A percentile compares a stretch with the other conserved stretches of the same genome.
These are phyloP conservation scores for Platichthys stellatus DNA, from an alignment of 2,113 vertebrate genomes.

Conservation along the genomic window DNA sequence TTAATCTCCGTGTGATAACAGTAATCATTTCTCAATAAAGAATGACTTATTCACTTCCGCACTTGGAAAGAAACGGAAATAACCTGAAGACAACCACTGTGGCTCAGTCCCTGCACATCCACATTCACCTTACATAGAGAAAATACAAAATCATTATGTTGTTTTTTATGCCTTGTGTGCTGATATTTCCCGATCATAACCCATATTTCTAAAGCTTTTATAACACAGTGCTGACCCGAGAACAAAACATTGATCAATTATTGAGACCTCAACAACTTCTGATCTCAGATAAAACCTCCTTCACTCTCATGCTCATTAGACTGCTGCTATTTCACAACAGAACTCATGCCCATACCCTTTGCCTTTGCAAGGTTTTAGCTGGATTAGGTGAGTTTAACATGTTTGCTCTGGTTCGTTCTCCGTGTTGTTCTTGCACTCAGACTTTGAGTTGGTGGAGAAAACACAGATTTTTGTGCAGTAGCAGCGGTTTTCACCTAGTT, in stretches of 20 bases:
- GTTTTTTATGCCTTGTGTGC: neutral
- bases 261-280: neutral
- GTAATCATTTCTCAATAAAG: slow-evolving; percentile 35
- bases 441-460: neutral
- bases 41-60: slow-evolving; percentile 26
- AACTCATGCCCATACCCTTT: neutral
- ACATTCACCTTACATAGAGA: slow-evolving; percentile 6
- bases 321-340: neutral
- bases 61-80: neutral
- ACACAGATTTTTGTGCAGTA: neutral
- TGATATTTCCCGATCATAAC: neutral
- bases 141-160: neutral
- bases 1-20: slow-evolving; percentile 34
- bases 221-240: too few species aligned
- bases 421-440: neutral
- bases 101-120: neutral
- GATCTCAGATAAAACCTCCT: neutral
- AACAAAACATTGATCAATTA: too few species aligned
- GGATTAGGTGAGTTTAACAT: too few species aligned
- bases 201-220: too few species aligned
- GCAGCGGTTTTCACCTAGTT: neutral
- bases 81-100: neutral
- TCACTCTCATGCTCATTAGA: neutral
- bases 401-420: neutral
- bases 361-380: too few species aligned